Evolutionary conservation across 1,140 invertebrate species (phyloP).

Genomic region (Drosophila miranda): DNA sequence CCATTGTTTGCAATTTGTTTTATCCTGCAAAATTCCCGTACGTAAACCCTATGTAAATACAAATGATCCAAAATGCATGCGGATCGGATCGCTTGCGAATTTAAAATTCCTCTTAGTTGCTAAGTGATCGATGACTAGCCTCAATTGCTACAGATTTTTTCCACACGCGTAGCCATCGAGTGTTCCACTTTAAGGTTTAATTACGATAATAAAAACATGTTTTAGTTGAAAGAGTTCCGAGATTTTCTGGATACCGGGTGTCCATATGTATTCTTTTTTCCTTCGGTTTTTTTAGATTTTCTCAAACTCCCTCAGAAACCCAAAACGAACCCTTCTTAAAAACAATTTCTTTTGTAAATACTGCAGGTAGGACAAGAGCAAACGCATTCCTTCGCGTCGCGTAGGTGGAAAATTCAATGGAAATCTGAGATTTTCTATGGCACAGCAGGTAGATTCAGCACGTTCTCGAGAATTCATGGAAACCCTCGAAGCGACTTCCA

Average conservation of each 20-base stretch:
- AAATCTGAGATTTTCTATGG: conserved; percentile 56
- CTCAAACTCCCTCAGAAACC: conserved; percentile 13
- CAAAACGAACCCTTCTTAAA: conserved; percentile 26
- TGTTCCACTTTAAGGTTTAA: conserved; percentile 49
- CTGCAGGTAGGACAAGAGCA: conserved; percentile 40
- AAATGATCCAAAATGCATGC: conserved; percentile 24
- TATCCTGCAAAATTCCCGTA: conserved; percentile 66
- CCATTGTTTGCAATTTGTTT: conserved; percentile 66
- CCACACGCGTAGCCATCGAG: conserved; percentile 35
- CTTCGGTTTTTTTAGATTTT: neutral
- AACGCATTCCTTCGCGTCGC: conserved; percentile 22
- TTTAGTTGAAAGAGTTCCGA: conserved; percentile 41
- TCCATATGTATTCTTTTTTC: neutral
- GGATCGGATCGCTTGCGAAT: conserved; percentile 47
- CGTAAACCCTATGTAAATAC: conserved; percentile 62
- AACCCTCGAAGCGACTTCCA: conserved; percentile 30
- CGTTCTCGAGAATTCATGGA: conserved; percentile 40
- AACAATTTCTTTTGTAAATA: conserved; percentile 37
- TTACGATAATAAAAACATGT: conserved; percentile 59
- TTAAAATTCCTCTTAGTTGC: conserved; percentile 55
- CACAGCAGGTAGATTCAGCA: conserved; percentile 58
- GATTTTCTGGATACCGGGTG: neutral
- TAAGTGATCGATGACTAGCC: conserved; percentile 49
- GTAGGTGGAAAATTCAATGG: conserved; percentile 57
- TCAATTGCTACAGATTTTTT: conserved; percentile 47